These are phyloP conservation scores for Gouania willdenowi DNA, from an alignment of 2,797 vertebrate genomes.

Conservation along the genomic window DNA sequence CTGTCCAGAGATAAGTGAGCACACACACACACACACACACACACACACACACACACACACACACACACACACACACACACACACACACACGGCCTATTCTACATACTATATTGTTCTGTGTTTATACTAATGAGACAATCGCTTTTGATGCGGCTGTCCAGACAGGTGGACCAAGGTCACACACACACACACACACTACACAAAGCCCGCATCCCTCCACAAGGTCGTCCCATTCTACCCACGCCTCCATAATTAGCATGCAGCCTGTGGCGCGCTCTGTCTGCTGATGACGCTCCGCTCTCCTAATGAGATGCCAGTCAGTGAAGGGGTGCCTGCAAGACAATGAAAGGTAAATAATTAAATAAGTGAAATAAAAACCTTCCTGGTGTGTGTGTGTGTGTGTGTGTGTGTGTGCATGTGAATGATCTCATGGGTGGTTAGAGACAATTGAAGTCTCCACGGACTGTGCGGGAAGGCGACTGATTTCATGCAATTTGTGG, in stretches of 20 bases:
- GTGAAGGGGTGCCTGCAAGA: constrained; percentile 36
- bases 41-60: no score
- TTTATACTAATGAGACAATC: constrained; percentile 36
- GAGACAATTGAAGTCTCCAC: constrained; percentile 32
- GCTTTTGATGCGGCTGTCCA: constrained; percentile 18
- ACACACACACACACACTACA: constrained; percentile 43
- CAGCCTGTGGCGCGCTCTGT: constrained; percentile 68
- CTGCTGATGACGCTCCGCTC: constrained; percentile 55
- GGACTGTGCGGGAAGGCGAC: constrained; percentile 11
- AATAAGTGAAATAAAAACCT: neutral
- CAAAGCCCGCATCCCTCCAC: constrained; percentile 40
- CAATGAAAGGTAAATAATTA: constrained; percentile 22
- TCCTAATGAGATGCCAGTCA: constrained; percentile 72
- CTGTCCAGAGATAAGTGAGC: constrained; percentile 14
- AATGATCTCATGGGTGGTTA: constrained; percentile 40
- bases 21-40: no score
- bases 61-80: no score
- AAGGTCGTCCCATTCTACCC: constrained; percentile 64
- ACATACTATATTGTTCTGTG: constrained; percentile 13
- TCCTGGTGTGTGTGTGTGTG: no score
- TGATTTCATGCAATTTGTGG: constrained; percentile 39
- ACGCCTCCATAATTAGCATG: constrained; percentile 73
- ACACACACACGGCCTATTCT: constrained; percentile 13
- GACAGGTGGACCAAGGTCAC: constrained; percentile 63
- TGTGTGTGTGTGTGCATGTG: constrained; percentile 35